phyloP scores from a whole-genome alignment of 2,888 invertebrate species.

The Agrotis ipsilon region DNA sequence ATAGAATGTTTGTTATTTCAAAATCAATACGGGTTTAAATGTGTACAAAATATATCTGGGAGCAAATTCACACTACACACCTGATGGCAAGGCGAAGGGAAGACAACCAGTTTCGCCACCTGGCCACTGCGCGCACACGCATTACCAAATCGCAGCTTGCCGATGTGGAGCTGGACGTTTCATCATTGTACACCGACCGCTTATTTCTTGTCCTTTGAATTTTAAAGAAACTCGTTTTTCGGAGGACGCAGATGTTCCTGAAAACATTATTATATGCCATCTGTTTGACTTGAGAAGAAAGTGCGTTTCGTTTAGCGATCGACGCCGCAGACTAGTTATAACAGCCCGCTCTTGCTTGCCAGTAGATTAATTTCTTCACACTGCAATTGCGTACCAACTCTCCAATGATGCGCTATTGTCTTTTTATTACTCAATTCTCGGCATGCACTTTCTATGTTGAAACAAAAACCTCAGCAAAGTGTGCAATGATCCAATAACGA shows the following conservation, averaged over 20 bases:
- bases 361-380: slow-evolving; percentile 76
- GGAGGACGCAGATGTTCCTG: slow-evolving; percentile 60
- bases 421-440: slow-evolving; percentile 68
- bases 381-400: slow-evolving; percentile 69
- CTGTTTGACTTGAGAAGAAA: slow-evolving; percentile 74
- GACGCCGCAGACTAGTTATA: slow-evolving; percentile 68
- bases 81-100: slow-evolving; percentile 76
- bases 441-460: slow-evolving; percentile 75
- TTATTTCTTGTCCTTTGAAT: slow-evolving; percentile 53
- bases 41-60: slow-evolving; percentile 70
- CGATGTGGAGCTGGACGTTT: slow-evolving; percentile 60
- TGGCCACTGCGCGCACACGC: slow-evolving; percentile 73
- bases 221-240: slow-evolving; percentile 58
- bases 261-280: slow-evolving; percentile 65
- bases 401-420: slow-evolving; percentile 76
- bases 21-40: background rate
- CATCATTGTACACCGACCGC: slow-evolving; percentile 58
- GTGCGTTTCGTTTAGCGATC: slow-evolving; percentile 70
- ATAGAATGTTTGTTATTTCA: background rate
- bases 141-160: slow-evolving; percentile 70
- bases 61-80: slow-evolving; percentile 75
- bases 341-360: slow-evolving; percentile 71
- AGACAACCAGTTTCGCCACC: slow-evolving; percentile 85
- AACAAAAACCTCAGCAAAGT: slow-evolving; percentile 53
- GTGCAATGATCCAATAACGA: slow-evolving; percentile 58